A percentile compares a stretch with the other conserved stretches of the same genome.
phyloP scores from a whole-genome alignment of 2,797 vertebrate genomes.

The Champsocephalus gunnari region DNA sequence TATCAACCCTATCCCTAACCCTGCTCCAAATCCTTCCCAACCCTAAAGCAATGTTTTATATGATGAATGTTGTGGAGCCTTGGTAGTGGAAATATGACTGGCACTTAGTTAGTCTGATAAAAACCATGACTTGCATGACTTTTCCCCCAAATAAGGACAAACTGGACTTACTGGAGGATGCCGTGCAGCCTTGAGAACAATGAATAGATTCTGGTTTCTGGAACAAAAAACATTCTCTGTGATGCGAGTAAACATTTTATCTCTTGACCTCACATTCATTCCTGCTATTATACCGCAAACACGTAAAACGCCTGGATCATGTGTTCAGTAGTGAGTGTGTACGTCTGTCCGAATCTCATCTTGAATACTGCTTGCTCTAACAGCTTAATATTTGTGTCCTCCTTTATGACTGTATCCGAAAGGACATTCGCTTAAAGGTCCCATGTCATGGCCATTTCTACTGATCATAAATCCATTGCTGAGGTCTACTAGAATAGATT shows the following conservation, averaged over 20 bases:
- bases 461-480: too few relatives aligned
- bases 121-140: constrained; percentile 9
- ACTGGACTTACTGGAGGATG: constrained; percentile 6
- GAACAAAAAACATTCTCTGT: constrained; percentile 46
- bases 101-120: constrained; percentile 38
- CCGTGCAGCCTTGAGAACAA: constrained; percentile 24
- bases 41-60: neutral
- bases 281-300: constrained; percentile 31
- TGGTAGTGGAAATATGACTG: constrained; percentile 22
- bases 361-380: too few relatives aligned
- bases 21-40: neutral
- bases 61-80: constrained; percentile 24
- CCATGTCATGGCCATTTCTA: too few relatives aligned
- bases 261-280: constrained; percentile 24
- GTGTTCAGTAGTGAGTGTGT: too few relatives aligned
- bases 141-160: neutral
- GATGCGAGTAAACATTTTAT: constrained; percentile 45
- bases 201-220: constrained; percentile 60
- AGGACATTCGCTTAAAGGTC: too few relatives aligned
- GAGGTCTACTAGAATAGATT: too few relatives aligned
- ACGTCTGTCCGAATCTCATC: too few relatives aligned
- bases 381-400: too few relatives aligned
- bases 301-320: too few relatives aligned
- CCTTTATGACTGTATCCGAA: too few relatives aligned
- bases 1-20: neutral